Evolutionary conservation across 92 coral and sea anemone species (phyloP).

Genomic region (Scolanthus callimorphus): DNA sequence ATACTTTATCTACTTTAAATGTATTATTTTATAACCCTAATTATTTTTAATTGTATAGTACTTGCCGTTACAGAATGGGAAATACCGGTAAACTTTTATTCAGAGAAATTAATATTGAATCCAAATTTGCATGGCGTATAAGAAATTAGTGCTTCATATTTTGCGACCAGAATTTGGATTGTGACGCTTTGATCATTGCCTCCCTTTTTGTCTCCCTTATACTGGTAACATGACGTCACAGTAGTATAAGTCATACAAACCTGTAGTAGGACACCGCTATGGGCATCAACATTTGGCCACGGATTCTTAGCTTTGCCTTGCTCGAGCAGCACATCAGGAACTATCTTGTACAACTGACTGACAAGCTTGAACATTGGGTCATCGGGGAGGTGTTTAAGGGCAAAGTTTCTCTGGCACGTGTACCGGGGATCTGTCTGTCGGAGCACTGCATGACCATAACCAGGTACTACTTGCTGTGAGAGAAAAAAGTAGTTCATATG

Average conservation of each 20-base stretch:
- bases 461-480: conserved; percentile 88
- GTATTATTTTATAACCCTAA: too few species aligned
- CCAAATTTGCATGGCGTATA: too few species aligned
- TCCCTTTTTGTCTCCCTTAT: too few species aligned
- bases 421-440: conserved; percentile 94
- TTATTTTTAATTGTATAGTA: too few species aligned
- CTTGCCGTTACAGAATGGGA: too few species aligned
- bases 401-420: conserved; percentile 91
- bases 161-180: not conserved
- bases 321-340: conserved; percentile 84
- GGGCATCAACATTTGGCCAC: conserved; percentile 99
- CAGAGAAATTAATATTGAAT: too few species aligned
- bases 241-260: too few species aligned
- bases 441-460: conserved; percentile 97
- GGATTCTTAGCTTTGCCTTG: conserved; percentile 99
- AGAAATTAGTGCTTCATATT: not conserved
- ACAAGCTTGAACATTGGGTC: conserved; percentile 88
- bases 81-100: too few species aligned
- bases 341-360: conserved; percentile 80
- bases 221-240: too few species aligned
- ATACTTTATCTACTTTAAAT: too few species aligned
- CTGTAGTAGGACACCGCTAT: conserved; percentile 94
- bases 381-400: conserved; percentile 83
- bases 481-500: too few species aligned
- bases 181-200: too few species aligned